Conservation (phyloP, 64 coral and sea anemone species). For the Catalaphyllia jardinei region DNA sequence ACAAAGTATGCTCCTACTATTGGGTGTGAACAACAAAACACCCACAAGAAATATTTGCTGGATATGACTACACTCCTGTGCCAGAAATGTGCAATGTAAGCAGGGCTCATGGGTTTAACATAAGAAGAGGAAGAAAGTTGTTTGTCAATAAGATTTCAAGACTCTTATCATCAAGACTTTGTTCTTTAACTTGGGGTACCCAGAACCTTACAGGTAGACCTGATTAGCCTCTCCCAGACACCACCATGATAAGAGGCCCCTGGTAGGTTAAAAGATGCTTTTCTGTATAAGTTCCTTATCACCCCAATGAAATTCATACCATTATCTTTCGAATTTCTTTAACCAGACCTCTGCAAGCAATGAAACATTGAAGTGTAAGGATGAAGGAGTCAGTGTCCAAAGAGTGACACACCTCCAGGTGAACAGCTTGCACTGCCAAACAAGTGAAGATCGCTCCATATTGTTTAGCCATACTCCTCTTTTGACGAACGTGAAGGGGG, state of each 20-base stretch:
- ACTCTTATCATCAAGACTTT: conserved; percentile 9
- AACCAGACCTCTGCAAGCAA: not conserved
- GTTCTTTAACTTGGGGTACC: not conserved
- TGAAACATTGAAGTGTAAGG: not conserved
- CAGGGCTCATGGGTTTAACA: too few relatives aligned
- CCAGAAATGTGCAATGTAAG: too few relatives aligned
- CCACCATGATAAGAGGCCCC: not conserved
- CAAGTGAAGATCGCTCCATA: not conserved
- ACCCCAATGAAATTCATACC: not conserved
- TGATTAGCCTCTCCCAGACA: not conserved
- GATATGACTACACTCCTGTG: too few relatives aligned
- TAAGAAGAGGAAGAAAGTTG: not conserved
- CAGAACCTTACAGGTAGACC: not conserved
- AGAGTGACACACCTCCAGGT: too few relatives aligned
- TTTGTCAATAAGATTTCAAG: not conserved
- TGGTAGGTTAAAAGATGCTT: not conserved
- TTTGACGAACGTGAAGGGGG: not conserved
- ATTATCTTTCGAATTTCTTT: too few relatives aligned
- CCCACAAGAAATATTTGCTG: too few relatives aligned
- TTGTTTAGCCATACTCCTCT: not conserved
- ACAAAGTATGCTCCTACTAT: too few relatives aligned
- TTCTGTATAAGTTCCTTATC: not conserved
- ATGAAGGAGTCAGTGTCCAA: not conserved
- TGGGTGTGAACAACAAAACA: too few relatives aligned
- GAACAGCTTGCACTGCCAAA: too few relatives aligned